phyloP scores from a whole-genome alignment of 1,140 invertebrate genomes.

The Drosophila sproati region DNA sequence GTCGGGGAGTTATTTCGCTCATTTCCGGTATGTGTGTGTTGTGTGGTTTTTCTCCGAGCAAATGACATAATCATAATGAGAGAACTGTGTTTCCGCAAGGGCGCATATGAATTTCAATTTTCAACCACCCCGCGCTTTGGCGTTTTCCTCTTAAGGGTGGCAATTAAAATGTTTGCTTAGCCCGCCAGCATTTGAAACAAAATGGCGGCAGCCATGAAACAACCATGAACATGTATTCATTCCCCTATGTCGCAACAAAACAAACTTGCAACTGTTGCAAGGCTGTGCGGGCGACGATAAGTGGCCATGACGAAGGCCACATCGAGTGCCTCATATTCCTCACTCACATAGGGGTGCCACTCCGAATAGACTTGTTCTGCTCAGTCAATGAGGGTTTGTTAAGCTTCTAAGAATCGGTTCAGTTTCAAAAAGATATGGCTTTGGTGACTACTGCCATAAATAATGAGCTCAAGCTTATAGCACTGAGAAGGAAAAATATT shows the following conservation, averaged over 20 bases:
- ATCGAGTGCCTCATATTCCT: slow-evolving; percentile 9
- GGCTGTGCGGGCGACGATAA: slow-evolving; percentile 42
- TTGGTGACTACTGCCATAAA: too few species aligned
- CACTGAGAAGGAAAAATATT: too few species aligned
- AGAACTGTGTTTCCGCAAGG: neutral
- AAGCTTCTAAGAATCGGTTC: too few species aligned
- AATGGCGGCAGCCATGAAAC: slow-evolving; percentile 55
- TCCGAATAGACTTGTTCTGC: slow-evolving; percentile 4
- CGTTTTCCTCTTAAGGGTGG: slow-evolving; percentile 54
- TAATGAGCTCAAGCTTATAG: too few species aligned
- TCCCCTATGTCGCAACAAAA: neutral
- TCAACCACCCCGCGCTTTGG: slow-evolving; percentile 38
- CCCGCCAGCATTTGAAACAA: slow-evolving; percentile 35
- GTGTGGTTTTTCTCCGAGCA: slow-evolving; percentile 56
- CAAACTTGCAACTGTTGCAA: slow-evolving; percentile 31
- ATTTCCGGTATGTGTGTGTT: slow-evolving; percentile 24
- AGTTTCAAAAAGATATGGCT: too few species aligned
- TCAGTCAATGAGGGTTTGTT: too few species aligned
- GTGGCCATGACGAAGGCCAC: slow-evolving; percentile 39
- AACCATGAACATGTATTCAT: slow-evolving; percentile 6
- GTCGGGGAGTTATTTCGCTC: slow-evolving; percentile 43
- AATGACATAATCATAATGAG: slow-evolving; percentile 80
- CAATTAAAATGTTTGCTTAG: slow-evolving; percentile 78
- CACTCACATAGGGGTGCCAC: slow-evolving; percentile 14
- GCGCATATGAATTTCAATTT: slow-evolving; percentile 63